Evolutionary conservation across 2,888 invertebrate genomes (phyloP), one percentile per base, ranked within the genome.

Genomic region (Thera britannica): DNA sequence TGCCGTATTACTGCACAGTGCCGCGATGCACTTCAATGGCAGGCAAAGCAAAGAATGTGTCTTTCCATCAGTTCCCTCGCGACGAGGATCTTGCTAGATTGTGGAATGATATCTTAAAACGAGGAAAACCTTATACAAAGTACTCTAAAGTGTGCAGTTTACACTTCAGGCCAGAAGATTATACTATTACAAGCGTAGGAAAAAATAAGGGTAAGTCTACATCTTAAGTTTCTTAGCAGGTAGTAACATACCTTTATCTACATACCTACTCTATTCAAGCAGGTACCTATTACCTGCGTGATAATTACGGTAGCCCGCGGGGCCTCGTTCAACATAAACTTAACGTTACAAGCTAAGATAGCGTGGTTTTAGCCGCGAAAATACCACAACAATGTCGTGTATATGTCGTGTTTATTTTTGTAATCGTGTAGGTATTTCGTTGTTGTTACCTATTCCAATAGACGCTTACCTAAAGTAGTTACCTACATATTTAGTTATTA

Each of bases 1-100:
- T 94, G 94, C 93, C 93, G 75, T 94, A 94, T 80, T 94, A 94
- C 77, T 94, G 94, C 75, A 94, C 94, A 9, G 94, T 94, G 74
- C 94, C 94, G 70, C 90, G 90, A 61, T 94, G 94, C 77, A 94
- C 94, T 0, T 94, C 94, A 0, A 90, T 94, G 92, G 93, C 94
- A 75, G 94, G 94, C 23, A 94, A 93, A 80, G 90, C 89, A 11
- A 93, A 93, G 77, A 92, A 94, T 73, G 94, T 94, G 58, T 92
- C 92, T 2, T 94, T 94, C 72, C 94, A 94, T 63, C 93, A 92
- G 70, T 94, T 94, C 76, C 94, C 94, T 0, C 80, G 91, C 3
- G 93, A 94, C 49, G 89, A 89, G 58, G 88, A 87, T 67, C 81
- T 94, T 2, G 94, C 93, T 2, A 87, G 86, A 76, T 75, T 90